Base-by-base conservation (phyloP, 2,113 vertebrate genomes). In the Myiozetetes cayanensis region DNA sequence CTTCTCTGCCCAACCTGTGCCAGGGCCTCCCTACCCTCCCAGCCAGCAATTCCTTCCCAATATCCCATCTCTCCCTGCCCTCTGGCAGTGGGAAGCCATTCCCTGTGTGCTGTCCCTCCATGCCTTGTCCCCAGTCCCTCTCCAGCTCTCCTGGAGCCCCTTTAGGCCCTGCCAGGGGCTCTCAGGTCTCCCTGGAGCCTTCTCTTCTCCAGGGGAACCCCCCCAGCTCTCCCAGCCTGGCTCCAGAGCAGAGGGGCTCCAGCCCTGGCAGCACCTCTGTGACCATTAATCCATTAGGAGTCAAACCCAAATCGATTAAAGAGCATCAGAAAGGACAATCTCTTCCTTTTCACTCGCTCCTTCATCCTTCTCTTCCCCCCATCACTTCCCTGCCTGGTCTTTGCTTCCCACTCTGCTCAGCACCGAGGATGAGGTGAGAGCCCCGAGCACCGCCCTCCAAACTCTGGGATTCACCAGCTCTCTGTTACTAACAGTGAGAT, bases 201-300 rank as follows among this genome's bases (percentile, higher is more conserved):
- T 67, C 58, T 30, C 65, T 67, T 62, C 33, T 62, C n/a, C 61
- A 31, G 71, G 39, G 14, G 55, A 80, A 14, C 53, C 39, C 20
- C 4, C 50, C 50, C 62, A 75, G 5, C 35, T 75, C 50, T 79
- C 41, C 37, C 62, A 75, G 24, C 35, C 85, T 79, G 14, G 2
- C 46, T 39, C 4, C 30, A 27, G 4, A 44, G 37, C 2, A 75
- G 43, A 19, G 20, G 1, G 5, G 4, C 28, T 80, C 43, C 70
- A 73, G 10, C 33, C 44, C n/a, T 33, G 1, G 0, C 4, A 16
- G 5, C 22, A 17, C 2, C 43, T 59, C 35, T 0, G 0, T 9
- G 27, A 46, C 37, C 30, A 18, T 78, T 66, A 70, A 84, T 77
- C 30, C 35, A 39, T 16, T 12, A n/a, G 23, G 71, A 62, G 6